Percentiles rank a stretch among this genome's conserved stretches.
These are phyloP conservation scores for Coenobita brevimanus DNA, from an alignment of 1,140 invertebrate genomes.

Conservation along the genomic window DNA sequence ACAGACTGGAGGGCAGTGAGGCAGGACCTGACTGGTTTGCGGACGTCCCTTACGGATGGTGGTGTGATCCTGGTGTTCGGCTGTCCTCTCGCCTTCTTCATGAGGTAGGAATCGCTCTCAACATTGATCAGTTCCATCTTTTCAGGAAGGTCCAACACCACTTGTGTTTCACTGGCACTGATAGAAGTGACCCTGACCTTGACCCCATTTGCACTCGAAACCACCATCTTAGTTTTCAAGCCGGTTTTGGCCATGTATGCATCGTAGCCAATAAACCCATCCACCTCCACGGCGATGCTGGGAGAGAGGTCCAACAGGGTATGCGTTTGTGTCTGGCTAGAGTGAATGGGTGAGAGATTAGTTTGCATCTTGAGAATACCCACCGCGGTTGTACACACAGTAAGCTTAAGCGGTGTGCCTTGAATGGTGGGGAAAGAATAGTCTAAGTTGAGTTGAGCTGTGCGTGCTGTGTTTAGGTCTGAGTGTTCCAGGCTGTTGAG, in stretches of 20 bases:
- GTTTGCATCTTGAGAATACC: constrained; percentile 7
- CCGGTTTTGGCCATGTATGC: constrained; percentile 9
- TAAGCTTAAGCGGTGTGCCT: constrained; percentile 39
- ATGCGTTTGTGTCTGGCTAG: background rate
- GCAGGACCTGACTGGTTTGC: background rate
- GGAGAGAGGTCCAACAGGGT: background rate
- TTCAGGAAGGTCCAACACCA: constrained; percentile 25
- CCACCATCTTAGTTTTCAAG: constrained; percentile 8
- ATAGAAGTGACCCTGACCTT: background rate
- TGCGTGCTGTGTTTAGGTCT: background rate
- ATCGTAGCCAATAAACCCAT: constrained; percentile 45
- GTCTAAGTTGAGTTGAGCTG: constrained; percentile 15
- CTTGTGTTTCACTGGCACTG: background rate
- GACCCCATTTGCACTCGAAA: constrained; percentile 16
- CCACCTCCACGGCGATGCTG: constrained; percentile 15
- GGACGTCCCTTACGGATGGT: background rate
- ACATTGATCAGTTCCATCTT: constrained; percentile 43
- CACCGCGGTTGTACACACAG: constrained; percentile 3
- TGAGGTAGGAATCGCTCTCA: constrained; percentile 31
- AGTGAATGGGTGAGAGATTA: background rate
- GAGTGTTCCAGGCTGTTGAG: background rate
- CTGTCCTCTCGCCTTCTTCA: constrained; percentile 9
- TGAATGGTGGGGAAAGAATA: constrained; percentile 45
- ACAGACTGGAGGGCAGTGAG: constrained; percentile 2
- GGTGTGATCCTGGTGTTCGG: constrained; percentile 36